Base-by-base conservation (phyloP, 2,797 vertebrate genomes). In the Margarornis squamiger region DNA sequence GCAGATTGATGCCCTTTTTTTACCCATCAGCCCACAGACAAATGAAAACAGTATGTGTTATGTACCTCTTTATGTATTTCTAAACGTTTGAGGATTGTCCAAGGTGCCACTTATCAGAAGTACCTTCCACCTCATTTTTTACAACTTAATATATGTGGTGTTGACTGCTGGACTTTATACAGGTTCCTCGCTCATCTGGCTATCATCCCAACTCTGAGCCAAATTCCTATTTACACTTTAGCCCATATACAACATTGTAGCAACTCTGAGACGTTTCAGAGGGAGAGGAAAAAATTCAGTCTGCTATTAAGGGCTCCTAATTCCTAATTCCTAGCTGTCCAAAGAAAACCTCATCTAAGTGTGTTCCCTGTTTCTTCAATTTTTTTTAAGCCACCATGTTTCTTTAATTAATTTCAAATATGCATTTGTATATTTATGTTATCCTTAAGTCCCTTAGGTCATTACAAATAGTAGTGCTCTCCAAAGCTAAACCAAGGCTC, bases 231-330 rank as follows among this genome's bases (percentile, higher is more conserved):
- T 54, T 51, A 88, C 2, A 0, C 10, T 75, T 49, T 15, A 65
- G 65, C 38, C 41, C 62, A 20, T 27, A 59, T 0, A 1, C 73
- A 88, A 34, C 45, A 32, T 0, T 0, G 12, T 5, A 38, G 29
- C 14, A 27, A 57, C 67, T 71, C 8, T 27, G 38, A 85, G 34
- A 58, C 6, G 8, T 26, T 66, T 38, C 48, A 74, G 30, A 71
- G 12, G 8, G 26, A 82, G 46, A 71, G 29, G 22, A 57, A 54
- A 82, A 57, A 30, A 75, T 14, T 34, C 23, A 12, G 0, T 39
- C 39, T 32, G 17, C 39, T 1, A 1, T 52, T 59, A 51, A 68
- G 36, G 12, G 52, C 16, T 72, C 8, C 23, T 26, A 45, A 11
- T 45, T 45, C 43, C 20, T 48, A 74, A 86, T 36, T 68, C 61